Percentiles rank a stretch among this genome's conserved stretches.
Conservation (phyloP, 2,888 invertebrate genomes). For the Coenonympha glycerion region DNA sequence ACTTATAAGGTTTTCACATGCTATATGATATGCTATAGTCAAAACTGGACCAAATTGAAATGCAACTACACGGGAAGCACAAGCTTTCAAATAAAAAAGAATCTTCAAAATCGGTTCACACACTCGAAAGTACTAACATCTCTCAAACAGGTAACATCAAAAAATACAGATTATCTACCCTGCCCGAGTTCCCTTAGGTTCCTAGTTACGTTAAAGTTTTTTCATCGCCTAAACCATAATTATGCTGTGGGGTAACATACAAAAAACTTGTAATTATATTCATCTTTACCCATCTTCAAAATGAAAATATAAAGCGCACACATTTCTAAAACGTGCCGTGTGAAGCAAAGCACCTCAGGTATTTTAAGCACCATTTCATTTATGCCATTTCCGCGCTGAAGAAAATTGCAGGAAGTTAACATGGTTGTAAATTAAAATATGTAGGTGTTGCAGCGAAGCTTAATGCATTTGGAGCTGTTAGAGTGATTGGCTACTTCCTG, state of each 20-base stretch:
- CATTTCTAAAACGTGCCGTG: neutral
- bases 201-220: no score
- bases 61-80: no score
- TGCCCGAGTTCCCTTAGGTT: no score
- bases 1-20: no score
- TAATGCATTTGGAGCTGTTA: neutral
- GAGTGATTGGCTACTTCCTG: neutral
- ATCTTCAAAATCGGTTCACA: no score
- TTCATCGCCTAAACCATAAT: no score
- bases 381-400: neutral
- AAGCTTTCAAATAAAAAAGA: no score
- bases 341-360: neutral
- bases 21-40: no score
- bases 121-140: no score
- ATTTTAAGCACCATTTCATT: slow-evolving; percentile 9
- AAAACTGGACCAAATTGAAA: no score
- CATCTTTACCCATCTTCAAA: neutral
- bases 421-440: neutral
- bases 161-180: no score
- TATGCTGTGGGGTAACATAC: neutral
- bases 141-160: no score
- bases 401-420: slow-evolving; percentile 5
- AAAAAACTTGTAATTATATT: neutral
- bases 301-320: neutral
- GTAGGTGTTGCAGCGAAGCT: neutral